phyloP scores from a whole-genome alignment of 2,797 vertebrate genomes.

The Sebastes hubbsi region DNA sequence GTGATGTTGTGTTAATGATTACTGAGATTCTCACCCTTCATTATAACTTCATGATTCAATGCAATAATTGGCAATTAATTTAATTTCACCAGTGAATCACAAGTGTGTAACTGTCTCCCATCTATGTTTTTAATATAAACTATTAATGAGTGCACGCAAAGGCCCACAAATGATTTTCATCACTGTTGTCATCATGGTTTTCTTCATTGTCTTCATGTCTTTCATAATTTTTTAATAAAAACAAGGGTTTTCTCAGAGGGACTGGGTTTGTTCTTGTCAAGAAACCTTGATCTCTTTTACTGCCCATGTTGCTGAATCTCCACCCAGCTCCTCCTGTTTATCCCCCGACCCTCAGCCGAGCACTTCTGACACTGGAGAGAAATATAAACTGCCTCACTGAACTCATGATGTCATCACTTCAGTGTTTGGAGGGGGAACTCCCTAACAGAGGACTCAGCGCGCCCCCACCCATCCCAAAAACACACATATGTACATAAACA shows the following conservation, averaged over 20 bases:
- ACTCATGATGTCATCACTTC: constrained; percentile 78
- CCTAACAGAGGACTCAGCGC: constrained; percentile 65
- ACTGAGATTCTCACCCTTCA: not conserved
- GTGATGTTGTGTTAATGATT: not conserved
- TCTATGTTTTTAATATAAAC: not conserved
- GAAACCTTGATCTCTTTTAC: constrained; percentile 21
- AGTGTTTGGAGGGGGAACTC: constrained; percentile 79
- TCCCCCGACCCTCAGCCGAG: constrained; percentile 28
- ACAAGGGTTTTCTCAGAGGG: constrained; percentile 26
- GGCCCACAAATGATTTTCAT: not conserved
- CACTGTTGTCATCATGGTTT: not conserved
- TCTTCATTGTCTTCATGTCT: not conserved
- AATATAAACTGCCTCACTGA: constrained; percentile 64
- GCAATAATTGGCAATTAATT: not conserved
- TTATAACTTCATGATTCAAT: not conserved
- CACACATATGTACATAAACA: constrained; percentile 35
- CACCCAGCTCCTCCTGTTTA: constrained; percentile 45
- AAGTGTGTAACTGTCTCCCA: not conserved
- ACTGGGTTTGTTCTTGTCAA: constrained; percentile 18
- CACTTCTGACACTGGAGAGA: constrained; percentile 46
- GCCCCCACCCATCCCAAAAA: constrained; percentile 62
- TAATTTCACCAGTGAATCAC: not conserved
- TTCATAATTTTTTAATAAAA: constrained; percentile 20
- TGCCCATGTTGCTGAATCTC: constrained; percentile 35
- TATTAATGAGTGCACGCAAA: not conserved